phyloP scores from a whole-genome alignment of 2,797 vertebrate species.

The Darevskia nairensis region DNA sequence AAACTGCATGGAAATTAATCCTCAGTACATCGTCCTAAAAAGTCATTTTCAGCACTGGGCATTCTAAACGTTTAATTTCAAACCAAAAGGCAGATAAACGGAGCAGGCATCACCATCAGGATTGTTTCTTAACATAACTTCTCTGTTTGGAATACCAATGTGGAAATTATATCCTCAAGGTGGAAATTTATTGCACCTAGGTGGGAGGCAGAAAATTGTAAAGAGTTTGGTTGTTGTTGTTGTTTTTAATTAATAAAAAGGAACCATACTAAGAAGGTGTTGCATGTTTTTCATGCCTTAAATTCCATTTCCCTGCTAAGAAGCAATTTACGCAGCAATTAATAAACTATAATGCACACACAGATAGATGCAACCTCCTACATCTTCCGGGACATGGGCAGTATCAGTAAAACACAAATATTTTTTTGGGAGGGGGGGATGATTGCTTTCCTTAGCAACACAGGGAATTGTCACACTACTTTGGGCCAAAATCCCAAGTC shows the following conservation, averaged over 20 bases:
- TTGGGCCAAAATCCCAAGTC: slow-evolving; percentile 16
- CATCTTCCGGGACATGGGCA: slow-evolving; percentile 31
- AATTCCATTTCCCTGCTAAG: slow-evolving; percentile 60
- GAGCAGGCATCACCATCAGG: slow-evolving; percentile 37
- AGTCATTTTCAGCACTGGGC: slow-evolving; percentile 6
- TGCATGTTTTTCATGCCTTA: slow-evolving; percentile 52
- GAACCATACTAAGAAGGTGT: slow-evolving; percentile 64
- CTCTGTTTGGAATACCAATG: slow-evolving; percentile 72
- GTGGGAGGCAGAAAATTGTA: slow-evolving; percentile 70
- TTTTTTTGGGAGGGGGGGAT: neutral
- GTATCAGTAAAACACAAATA: neutral
- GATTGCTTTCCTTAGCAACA: neutral
- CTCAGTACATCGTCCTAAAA: slow-evolving; percentile 46
- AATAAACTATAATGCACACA: slow-evolving; percentile 58
- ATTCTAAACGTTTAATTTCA: slow-evolving; percentile 60
- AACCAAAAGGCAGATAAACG: slow-evolving; percentile 55
- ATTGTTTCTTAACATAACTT: slow-evolving; percentile 63
- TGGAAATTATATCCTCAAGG: slow-evolving; percentile 72
- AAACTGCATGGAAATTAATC: slow-evolving; percentile 31
- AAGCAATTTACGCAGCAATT: slow-evolving; percentile 60
- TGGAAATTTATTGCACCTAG: slow-evolving; percentile 70
- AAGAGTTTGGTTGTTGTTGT: slow-evolving; percentile 48
- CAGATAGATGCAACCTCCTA: slow-evolving; percentile 34
- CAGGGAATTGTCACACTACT: neutral
- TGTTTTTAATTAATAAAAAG: slow-evolving; percentile 72